Base-by-base conservation (phyloP, 2,888 invertebrate genomes). In the Morpho deidamia region DNA sequence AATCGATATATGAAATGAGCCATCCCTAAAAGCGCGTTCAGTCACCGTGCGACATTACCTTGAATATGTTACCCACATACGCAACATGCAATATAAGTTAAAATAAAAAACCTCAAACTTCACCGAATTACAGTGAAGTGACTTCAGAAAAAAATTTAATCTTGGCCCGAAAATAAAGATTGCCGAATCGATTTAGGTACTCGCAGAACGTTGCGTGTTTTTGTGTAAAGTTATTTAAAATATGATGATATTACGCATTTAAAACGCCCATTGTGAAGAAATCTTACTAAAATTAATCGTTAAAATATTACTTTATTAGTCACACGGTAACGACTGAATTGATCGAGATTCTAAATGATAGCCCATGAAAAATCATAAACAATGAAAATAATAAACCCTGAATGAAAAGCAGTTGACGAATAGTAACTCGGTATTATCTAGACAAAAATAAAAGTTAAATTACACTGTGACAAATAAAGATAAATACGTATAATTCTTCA, bases 21-120 rank as follows among this genome's bases (percentile, higher is more conserved):
- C 64, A 59, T 46, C 63, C 67, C 74, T 70, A 67, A 59, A 61
- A 62, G 70, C 63, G 68, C 73, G 80, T 78, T 76, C 78, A 79
- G 74, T 81, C 77, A 77, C 73, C 71, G 76, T 74, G 76, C 74
- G 83, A 81, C 83, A 80, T 76, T 72, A 70, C 72, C 74, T 74
- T 71, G 72, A 73, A 66, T 67, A 65, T 58, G 67, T 68, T 66
- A 66, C 66, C 63, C 59, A 66, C 67, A 66, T 66, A 66, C 64
- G 60, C 61, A 65, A 61, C 68, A 66, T 60, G 63, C 63, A 63
- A 64, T 68, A 67, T 64, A 66, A 64, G 61, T 62, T 63, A 62
- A 63, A 64, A 68, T 63, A 68, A 66, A 68, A 68, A 66, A 63
- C 61, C 61, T 57, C 62, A 58, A 63, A 63, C 62, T 63, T 62